Evolutionary conservation across 2,888 invertebrate genomes (phyloP), one percentile per base, ranked within the genome.

Genomic region (Mythimna loreyi): DNA sequence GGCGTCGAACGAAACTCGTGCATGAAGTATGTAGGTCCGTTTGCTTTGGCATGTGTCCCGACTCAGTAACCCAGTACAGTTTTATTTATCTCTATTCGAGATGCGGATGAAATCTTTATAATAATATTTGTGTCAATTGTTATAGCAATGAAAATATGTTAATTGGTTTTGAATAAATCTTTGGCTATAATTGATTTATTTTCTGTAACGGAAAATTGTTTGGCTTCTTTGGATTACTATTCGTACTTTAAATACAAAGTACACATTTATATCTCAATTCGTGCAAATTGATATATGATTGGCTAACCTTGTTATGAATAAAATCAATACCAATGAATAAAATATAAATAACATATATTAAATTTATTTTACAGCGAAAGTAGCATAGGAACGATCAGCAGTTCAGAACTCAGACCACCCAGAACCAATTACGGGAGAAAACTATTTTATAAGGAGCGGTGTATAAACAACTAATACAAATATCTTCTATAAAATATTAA

Each of bases 11-110:
- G 52, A 67, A 65, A 60, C 19, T 70, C 60, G 43, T 58, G 33
- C 30, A 67, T n/a, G 40, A 67, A 71, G 67, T 61, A 73, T 61
- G 45, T 73, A 67, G 30, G 57, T 58, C 40, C 52, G 36, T 71
- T 67, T 67, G 60, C 59, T 47, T 84, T 85, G 86, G 85, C 85
- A 82, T 77, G 68, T 67, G 52, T 76, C 77, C 80, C 75, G 78
- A 67, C 78, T 76, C 59, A 33, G 61, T 85, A 78, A 81, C 80
- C 84, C 63, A 80, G 58, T 80, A 73, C 55, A 40, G 50, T 75
- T 78, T 77, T 81, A 82, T 79, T 70, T 74, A 65, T 76, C 61
- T 65, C 33, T 67, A 49, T 55, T 45, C 49, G 49, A 71, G 55
- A 67, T 65, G 61, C 30, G 61, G 50, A 69, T 62, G 55, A 66